A percentile compares a stretch with the other conserved stretches of the same genome.
These are phyloP conservation scores for Jacana jacana DNA, from an alignment of 2,113 vertebrate species.

Conservation along the genomic window DNA sequence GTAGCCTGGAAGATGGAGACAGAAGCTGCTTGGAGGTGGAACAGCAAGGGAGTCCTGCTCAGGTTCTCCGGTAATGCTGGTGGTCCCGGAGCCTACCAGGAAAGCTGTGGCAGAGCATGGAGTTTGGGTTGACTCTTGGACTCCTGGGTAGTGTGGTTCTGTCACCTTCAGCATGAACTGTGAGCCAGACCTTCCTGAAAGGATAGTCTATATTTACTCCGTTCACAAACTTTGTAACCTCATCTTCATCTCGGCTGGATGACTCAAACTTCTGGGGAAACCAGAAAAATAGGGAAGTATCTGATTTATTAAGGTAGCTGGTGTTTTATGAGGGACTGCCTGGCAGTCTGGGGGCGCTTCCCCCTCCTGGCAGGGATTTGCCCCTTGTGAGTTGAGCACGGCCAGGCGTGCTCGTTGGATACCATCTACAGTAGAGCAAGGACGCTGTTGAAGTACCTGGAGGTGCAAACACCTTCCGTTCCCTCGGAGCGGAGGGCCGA, in stretches of 20 bases:
- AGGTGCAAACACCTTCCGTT: not conserved
- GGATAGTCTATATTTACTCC: not conserved
- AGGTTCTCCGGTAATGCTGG: not conserved
- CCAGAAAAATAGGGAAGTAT: conserved; percentile 19
- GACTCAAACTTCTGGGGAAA: conserved; percentile 29
- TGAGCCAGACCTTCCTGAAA: not conserved
- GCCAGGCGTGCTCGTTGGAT: fast-evolving
- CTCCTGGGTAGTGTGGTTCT: fast-evolving
- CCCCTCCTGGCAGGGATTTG: fast-evolving
- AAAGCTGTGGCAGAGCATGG: not conserved
- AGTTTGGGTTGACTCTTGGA: fast-evolving
- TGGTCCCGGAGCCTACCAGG: not conserved
- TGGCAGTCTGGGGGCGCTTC: not conserved
- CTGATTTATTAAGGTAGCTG: not conserved
- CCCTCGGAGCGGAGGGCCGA: not conserved
- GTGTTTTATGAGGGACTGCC: not conserved
- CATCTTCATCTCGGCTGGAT: not conserved
- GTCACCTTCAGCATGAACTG: not conserved
- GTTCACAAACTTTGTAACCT: not conserved
- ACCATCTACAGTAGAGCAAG: fast-evolving
- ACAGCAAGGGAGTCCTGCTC: not conserved
- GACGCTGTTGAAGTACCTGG: not conserved
- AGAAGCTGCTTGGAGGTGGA: not conserved
- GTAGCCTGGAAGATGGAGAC: not conserved
- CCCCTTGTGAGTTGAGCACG: not conserved